Evolutionary conservation across 2,113 vertebrate genomes (phyloP).

Genomic region (Dromiciops gliroides): DNA sequence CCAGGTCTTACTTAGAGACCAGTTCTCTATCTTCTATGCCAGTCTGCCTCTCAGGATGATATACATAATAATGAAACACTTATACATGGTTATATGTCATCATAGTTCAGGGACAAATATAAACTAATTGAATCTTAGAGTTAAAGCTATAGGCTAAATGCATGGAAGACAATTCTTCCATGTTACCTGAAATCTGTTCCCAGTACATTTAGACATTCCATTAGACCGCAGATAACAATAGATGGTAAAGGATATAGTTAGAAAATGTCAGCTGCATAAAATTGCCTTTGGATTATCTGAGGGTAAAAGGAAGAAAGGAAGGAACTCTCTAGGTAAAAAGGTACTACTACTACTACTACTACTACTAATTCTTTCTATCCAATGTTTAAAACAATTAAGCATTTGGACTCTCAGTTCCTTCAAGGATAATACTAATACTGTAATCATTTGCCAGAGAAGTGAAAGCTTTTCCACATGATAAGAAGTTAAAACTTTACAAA

Average conservation of each 20-base stretch:
- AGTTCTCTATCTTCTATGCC: background rate
- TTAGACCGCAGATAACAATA: background rate
- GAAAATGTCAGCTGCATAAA: constrained; percentile 35
- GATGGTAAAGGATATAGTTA: constrained; percentile 7
- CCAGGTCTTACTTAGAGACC: background rate
- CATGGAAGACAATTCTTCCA: constrained; percentile 4
- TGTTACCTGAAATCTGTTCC: background rate
- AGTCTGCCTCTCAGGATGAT: background rate
- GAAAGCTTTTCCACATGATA: background rate
- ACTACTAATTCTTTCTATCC: constrained; percentile 5
- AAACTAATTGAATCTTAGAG: constrained; percentile 30
- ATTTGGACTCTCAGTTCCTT: constrained; percentile 12
- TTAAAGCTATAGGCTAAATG: constrained; percentile 41
- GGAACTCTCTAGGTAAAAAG: background rate
- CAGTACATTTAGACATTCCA: constrained; percentile 25
- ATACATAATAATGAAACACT: background rate
- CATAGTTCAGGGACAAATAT: constrained; percentile 32
- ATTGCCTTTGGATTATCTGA: background rate
- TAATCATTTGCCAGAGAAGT: background rate
- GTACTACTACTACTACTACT: too few relatives aligned
- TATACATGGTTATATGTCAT: constrained; percentile 1
- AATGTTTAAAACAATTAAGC: constrained; percentile 10
- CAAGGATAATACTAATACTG: background rate
- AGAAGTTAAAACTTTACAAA: background rate
- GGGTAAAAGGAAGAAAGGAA: background rate